Evolutionary conservation across 2,113 vertebrate genomes (phyloP).

Genomic region (Oryzias javanicus): DNA sequence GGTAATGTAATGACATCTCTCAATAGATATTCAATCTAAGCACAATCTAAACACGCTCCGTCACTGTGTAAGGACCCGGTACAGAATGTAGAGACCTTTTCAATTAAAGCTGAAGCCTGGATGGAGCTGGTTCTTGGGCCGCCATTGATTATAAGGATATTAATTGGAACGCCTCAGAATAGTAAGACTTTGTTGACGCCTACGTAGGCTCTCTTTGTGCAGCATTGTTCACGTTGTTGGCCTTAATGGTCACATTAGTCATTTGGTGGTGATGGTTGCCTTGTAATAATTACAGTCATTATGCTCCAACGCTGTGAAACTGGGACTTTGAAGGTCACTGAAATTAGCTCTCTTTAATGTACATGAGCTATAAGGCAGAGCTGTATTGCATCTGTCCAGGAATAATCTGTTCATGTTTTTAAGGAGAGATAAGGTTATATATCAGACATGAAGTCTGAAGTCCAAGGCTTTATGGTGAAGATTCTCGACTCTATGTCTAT

Average conservation of each 20-base stretch:
- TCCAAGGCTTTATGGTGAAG: neutral
- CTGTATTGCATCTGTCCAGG: neutral
- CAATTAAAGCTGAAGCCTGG: slow-evolving; percentile 44
- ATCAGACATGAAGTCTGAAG: slow-evolving; percentile 7
- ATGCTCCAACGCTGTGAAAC: slow-evolving; percentile 35
- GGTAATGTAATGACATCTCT: slow-evolving; percentile 69
- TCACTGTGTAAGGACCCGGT: slow-evolving; percentile 63
- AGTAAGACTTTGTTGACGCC: slow-evolving; percentile 37
- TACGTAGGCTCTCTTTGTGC: slow-evolving; percentile 29
- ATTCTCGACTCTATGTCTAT: neutral
- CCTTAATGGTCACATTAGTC: slow-evolving; percentile 56
- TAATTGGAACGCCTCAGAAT: slow-evolving; percentile 59
- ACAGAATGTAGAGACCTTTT: slow-evolving; percentile 42
- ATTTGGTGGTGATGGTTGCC: slow-evolving; percentile 39
- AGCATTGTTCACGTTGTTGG: slow-evolving; percentile 24
- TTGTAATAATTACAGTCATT: slow-evolving; percentile 63
- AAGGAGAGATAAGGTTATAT: neutral
- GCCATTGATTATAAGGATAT: slow-evolving; percentile 45
- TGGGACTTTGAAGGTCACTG: slow-evolving; percentile 50
- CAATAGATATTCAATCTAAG: slow-evolving; percentile 79
- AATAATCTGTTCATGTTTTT: slow-evolving; percentile 1
- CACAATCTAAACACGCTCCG: slow-evolving; percentile 64
- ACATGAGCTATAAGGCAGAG: neutral
- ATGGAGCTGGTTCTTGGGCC: slow-evolving; percentile 28
- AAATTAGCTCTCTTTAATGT: slow-evolving; percentile 17